Base-by-base conservation (phyloP, 2,113 vertebrate species). In the Pedetes capensis region DNA sequence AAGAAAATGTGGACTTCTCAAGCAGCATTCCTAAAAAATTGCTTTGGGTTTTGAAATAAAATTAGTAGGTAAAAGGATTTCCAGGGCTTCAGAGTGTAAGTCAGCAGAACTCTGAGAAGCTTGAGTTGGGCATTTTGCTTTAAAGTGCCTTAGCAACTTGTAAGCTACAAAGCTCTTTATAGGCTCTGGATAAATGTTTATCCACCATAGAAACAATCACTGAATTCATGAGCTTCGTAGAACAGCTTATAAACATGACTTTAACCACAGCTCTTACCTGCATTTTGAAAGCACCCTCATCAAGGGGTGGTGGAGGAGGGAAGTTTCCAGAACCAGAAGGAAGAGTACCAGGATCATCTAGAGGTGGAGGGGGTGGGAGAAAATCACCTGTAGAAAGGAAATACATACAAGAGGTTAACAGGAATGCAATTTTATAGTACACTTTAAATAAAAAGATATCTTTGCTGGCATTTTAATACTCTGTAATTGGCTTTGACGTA, bases 331-430 rank as follows among this genome's bases (percentile, higher is more conserved):
- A 80, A 10, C 68, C 88, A 39, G 97, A 39, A 11, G 97, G 93
- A 64, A 97, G 44, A 64, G 20, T 27, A 78, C 72, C 44, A 3
- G 96, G 39, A 27, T 97, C 97, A 49, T 97, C 96, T 4, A 97
- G 44, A 42, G 96, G 97, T 74, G 97, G 97, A 85, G 97, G 97
- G 0, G 97, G 97, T 55, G 97, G 97, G 14, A 96, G 87, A 88
- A 97, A 97, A 10, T 97, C 97, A 94, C 97, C 97, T 97, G 47
- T 0, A 71, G 49, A 88, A 82, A 95, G 64, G 17, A 95, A 90
- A 90, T 18, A 55, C 10, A 89, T 13, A 81, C 5, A 17, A 8
- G 1, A 57, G 17, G 47, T 95, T 49, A 93, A 57, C 6, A 79
- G 1, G 32, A 6, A 42, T 25, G 29, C 6, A 42, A n/a, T 18